Base-by-base conservation (phyloP, 2,797 vertebrate species). In the Lithobates pipiens region DNA sequence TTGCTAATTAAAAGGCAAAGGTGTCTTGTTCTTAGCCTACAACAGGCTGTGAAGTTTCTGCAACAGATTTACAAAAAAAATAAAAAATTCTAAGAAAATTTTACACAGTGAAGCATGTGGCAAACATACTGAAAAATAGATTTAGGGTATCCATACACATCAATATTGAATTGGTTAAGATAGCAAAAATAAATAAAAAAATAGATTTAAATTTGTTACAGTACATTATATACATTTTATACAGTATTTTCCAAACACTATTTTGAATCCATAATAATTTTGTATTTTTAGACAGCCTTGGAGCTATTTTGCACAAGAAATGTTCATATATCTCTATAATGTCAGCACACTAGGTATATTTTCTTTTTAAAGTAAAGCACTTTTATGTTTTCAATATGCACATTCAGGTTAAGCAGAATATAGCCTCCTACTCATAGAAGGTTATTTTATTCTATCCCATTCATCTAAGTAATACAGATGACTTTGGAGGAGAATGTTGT, bases 391-490 rank as follows among this genome's bases (percentile, higher is more conserved):
- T 77, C 50, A 18, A 10, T 71, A 61, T 71, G 36, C 67, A 77
- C 6, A 39, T 32, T 70, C 42, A 57, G 50, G 32, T 84, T 78
- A 29, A 71, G 50, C 54, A 84, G 76, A 11, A 44, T 27, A 71
- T 36, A 61, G 46, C 44, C 75, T 65, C 69, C 83, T 21, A 85
- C 76, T 72, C 76, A 46, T 36, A 42, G 63, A 77, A 27, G 70
- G 82, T 46, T 84, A 75, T 57, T 79, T 79, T 78, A 65, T 78
- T 65, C 68, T 67, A 29, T 63, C 54, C 68, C 50, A 79, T 44
- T 85, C 76, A 39, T 73, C 54, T 85, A 63, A 25, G 54, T 73
- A 85, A 50, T 44, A 65, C 70, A 70, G 73, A 54, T 85, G 46
- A 85, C 83, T 78, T 63, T 79, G 34, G 54, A 79, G 23, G 71